Evolutionary conservation across 2,888 invertebrate genomes (phyloP).

Genomic region (Drosophila prolongata): DNA sequence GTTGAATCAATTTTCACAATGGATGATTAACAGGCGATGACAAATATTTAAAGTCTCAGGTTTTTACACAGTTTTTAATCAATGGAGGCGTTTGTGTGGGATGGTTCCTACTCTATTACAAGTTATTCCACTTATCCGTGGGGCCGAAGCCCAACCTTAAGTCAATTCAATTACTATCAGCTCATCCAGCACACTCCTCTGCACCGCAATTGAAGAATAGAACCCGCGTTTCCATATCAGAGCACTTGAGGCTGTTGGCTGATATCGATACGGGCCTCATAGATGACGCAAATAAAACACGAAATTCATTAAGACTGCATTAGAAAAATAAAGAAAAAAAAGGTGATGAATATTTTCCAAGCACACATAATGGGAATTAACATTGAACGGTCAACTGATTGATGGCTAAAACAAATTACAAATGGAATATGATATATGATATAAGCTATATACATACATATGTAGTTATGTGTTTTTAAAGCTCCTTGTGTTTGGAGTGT

Average conservation of each 20-base stretch:
- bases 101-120: background rate
- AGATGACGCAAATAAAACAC: constrained; percentile 45
- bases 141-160: constrained; percentile 7
- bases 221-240: constrained; percentile 20
- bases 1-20: constrained; percentile 11
- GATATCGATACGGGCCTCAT: constrained; percentile 46
- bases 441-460: background rate
- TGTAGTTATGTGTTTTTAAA: background rate
- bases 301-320: constrained; percentile 39
- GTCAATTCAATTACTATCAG: constrained; percentile 21
- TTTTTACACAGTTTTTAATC: constrained; percentile 2
- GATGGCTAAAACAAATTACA: constrained; percentile 40
- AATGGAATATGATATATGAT: constrained; percentile 11
- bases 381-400: constrained; percentile 42
- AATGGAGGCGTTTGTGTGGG: constrained; percentile 27
- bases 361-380: constrained; percentile 35
- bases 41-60: constrained; percentile 14
- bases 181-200: constrained; percentile 32
- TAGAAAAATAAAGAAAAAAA: constrained; percentile 13
- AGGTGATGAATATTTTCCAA: constrained; percentile 27
- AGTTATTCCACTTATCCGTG: constrained; percentile 23
- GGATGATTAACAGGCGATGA: constrained; percentile 30
- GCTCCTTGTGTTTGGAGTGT: constrained; percentile 12
- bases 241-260: constrained; percentile 45
- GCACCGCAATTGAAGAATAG: constrained; percentile 25